phyloP scores from a whole-genome alignment of 2,113 vertebrate species.

The Riparia riparia region DNA sequence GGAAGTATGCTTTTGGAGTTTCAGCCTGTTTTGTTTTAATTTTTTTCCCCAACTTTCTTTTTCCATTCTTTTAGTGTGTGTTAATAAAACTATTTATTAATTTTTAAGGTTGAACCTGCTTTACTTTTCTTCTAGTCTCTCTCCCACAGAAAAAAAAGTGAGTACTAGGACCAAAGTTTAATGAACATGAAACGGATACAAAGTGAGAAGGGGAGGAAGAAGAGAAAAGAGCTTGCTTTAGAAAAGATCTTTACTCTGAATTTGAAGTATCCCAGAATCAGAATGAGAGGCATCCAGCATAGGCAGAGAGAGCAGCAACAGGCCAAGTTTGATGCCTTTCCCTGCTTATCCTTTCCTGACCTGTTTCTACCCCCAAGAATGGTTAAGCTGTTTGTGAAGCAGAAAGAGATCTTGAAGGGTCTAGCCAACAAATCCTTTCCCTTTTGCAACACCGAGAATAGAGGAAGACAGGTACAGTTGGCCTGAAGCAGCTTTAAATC shows the following conservation, averaged over 20 bases:
- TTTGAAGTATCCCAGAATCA: not conserved
- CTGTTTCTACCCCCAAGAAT: not conserved
- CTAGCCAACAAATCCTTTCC: not conserved
- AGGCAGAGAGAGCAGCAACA: not conserved
- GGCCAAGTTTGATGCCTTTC: not conserved
- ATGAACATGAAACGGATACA: too few relatives aligned
- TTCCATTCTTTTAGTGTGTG: too few relatives aligned
- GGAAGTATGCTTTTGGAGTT: too few relatives aligned
- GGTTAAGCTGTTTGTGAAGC: not conserved
- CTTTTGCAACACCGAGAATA: not conserved
- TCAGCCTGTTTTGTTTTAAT: too few relatives aligned
- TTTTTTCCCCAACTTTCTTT: too few relatives aligned
- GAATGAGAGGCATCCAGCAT: not conserved
- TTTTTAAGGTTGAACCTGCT: too few relatives aligned
- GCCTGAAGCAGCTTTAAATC: not conserved
- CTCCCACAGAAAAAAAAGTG: too few relatives aligned
- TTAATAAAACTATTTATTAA: too few relatives aligned
- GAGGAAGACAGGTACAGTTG: not conserved
- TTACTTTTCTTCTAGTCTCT: too few relatives aligned
- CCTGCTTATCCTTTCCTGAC: not conserved
- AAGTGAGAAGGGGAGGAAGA: not conserved
- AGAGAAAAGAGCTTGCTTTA: not conserved
- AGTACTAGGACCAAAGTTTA: too few relatives aligned
- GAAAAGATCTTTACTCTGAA: not conserved
- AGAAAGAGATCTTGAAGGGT: conserved; percentile 3